Evolutionary conservation across 2,113 vertebrate species (phyloP), one percentile per base, ranked within the genome.

Genomic region (Oriolus oriolus): DNA sequence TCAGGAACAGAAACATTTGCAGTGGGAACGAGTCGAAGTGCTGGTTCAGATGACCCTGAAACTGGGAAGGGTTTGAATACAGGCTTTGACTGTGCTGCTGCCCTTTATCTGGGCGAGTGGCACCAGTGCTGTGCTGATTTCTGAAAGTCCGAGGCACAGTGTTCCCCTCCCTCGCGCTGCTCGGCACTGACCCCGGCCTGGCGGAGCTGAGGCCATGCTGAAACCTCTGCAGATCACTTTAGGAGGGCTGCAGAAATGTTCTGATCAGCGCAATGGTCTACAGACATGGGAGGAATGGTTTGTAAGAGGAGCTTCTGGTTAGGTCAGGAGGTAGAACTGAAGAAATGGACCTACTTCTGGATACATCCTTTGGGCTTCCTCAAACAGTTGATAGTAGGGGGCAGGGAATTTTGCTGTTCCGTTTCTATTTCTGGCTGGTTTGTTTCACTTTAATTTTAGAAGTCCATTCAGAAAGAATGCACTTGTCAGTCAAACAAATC

Each of bases 91-190:
- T 53, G 63, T 7, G 1, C 2, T n/a, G n/a, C 53, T 89, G 54
- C 23, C 30, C 50, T 57, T 94, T 28, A 37, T 53, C 60, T 60
- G 64, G 39, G 37, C 5, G 4, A 53, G 41, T 0, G 3, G 37
- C 37, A 10, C 14, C 1, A 4, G 31, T 20, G 45, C 35, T 2
- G 3, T 26, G 68, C 59, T 64, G 81, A 10, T 75, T 79, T 63
- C 33, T 0, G 2, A 7, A 2, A 26, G 11, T 7, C 42, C 16
- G 22, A 53, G 42, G 26, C 20, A 13, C 11, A 6, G 2, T 2
- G 63, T 84, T 80, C 45, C 41, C 39, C 16, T 84, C 52, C 57
- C 47, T 89, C 1, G 0, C 42, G 0, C 37, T 35, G 68, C 44
- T 30, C 21, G 33, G 56, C 68, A 26, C 45, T 28, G 44, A 24